Base-by-base conservation (phyloP, 1,140 invertebrate species). In the Drosophila pseudoananassae region DNA sequence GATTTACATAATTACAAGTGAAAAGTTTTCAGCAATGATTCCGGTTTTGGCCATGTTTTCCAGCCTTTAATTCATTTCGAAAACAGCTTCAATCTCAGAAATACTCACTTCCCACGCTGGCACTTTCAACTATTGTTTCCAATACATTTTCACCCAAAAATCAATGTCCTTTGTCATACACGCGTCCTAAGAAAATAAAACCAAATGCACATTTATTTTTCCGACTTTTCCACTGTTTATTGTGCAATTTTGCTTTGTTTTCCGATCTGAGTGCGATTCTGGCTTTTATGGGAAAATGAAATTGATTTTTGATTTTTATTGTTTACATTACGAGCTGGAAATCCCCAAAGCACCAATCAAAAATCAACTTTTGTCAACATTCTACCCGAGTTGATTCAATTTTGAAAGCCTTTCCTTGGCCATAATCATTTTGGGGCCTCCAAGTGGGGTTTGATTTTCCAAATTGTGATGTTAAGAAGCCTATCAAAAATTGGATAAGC, bases 261-360 rank as follows among this genome's bases (percentile, higher is more conserved):
- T 45, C 45, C 54, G 33, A 12, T 43, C 17, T 25, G 63, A 29
- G 8, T 53, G 5, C 23, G 15, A 38, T 69, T 23, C n/a, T 14
- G 12, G 38, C 38, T 29, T 64, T 74, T 63, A 50, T 53, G 47
- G 33, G 38, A 40, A 51, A 33, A 58, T 36, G 9, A 59, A 69
- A 85, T 81, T 81, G 74, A 25, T 54, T 78, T 85, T 85, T 75
- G 64, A 87, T 85, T 75, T 82, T 85, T 85, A 87, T 87, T 72
- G 57, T 63, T 49, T 33, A 20, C 47, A 76, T 59, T 70, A 78
- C 57, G 51, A 66, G 45, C 36, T 69, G 47, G 61, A 72, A 77
- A 85, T 64, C 46, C 63, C 36, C 40, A 66, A 66, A 46, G 56
- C 47, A 43, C 66, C n/a, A 55, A 77, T 84, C 25, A 69, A 74